Conservation (phyloP, 2,113 vertebrate species). For the Neotoma lepida region DNA sequence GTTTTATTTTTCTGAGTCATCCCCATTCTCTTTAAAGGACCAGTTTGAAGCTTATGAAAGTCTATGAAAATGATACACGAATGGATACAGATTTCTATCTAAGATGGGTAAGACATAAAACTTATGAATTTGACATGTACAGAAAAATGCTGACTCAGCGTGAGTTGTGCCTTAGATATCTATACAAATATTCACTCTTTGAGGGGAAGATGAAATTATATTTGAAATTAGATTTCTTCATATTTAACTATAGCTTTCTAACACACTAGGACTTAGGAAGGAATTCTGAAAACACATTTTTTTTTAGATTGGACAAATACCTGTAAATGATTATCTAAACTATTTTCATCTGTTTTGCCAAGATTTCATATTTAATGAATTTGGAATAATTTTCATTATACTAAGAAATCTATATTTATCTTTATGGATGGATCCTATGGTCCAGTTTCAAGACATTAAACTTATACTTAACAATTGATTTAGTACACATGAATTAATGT, state of each 20-base stretch:
- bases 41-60: neutral
- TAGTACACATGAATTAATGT: neutral
- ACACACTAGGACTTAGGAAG: neutral
- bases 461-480: neutral
- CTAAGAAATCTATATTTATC: slow-evolving; percentile 26
- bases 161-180: neutral
- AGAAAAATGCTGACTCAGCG: neutral
- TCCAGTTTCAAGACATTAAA: slow-evolving; percentile 18
- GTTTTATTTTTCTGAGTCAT: neutral
- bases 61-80: neutral
- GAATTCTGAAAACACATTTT: neutral
- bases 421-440: neutral
- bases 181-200: neutral
- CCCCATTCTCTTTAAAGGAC: neutral
- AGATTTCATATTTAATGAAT: neutral
- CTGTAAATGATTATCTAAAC: neutral
- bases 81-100: neutral
- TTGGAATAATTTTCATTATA: neutral
- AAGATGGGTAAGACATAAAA: neutral
- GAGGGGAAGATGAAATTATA: neutral
- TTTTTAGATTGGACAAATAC: neutral
- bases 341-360: neutral
- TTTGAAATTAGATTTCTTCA: neutral
- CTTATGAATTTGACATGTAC: neutral
- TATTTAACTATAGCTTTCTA: slow-evolving; percentile 32